Evolutionary conservation across 2,888 invertebrate genomes (phyloP), one percentile per base, ranked within the genome.

Genomic region (Teinopalpus imperialis): DNA sequence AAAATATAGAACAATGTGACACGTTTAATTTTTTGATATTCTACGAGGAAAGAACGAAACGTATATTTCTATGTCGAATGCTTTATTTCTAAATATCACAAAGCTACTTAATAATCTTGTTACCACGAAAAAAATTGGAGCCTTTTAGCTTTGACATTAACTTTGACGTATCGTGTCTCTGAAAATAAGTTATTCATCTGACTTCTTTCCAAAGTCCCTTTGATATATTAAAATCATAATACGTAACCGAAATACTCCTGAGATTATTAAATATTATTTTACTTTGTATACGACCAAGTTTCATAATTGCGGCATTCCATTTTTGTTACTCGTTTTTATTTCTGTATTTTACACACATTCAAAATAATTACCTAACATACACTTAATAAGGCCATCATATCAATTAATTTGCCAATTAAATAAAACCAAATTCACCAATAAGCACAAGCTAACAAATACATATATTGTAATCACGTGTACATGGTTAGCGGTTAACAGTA

Each of bases 141-240:
- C 21, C 35, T 29, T 13, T 8, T 3, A 42, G 26, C 16, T 24
- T 9, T 8, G 43, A 29, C 23, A 9, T 20, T 29, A 16, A 32
- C 39, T 32, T 40, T 34, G 39, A 39, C 34, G 34, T 40, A 20
- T 35, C 36, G 29, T 32, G 40, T 32, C 37, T 37, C 34, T 29
- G 16, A 40, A 32, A 24, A 45, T 34, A 20, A 40, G 20, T 40
- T 45, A 45, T 45, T 45, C 34, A 40, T 31, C 32, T 29, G 37
- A 29, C 18, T 37, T 12, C 31, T 31, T 37, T 39, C 9, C 34
- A 45, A 45, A 27, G 27, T 40, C 27, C 20, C 34, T 45, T 45
- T 45, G 29, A 40, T 39, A 34, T 45, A 45, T 27, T 45, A 20
- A 37, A 39, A 37, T 39, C 37, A 31, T 39, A 32, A 40, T 40